Conservation (phyloP, 1,140 invertebrate species). For the Drosophila teissieri region DNA sequence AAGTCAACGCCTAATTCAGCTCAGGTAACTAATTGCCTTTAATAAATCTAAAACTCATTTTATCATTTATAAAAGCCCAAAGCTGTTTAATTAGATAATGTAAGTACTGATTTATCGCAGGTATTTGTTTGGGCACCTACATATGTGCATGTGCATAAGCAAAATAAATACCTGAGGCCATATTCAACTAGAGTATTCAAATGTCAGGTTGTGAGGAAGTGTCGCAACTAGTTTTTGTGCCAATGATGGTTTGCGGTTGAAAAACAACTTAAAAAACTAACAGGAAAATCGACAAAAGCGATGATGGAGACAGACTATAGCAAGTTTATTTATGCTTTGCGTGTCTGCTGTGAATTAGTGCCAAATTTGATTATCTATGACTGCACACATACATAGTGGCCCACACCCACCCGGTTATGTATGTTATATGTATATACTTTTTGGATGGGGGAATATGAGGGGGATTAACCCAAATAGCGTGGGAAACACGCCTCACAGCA, state of each 20-base stretch:
- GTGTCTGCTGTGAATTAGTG: constrained; percentile 82
- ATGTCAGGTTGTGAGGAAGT: constrained; percentile 19
- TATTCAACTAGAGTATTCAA: constrained; percentile 32
- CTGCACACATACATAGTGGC: constrained; percentile 50
- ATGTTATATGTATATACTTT: background rate
- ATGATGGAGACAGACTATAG: constrained; percentile 58
- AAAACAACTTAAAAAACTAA: constrained; percentile 47
- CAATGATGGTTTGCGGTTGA: constrained; percentile 53
- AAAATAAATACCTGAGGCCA: background rate
- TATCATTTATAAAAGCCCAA: background rate
- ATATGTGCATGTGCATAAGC: background rate
- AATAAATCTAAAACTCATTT: background rate
- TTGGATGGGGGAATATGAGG: background rate
- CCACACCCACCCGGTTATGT: constrained; percentile 8
- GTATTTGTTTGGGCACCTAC: background rate
- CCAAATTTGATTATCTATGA: constrained; percentile 83
- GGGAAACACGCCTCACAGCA: constrained; percentile 68
- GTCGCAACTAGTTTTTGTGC: constrained; percentile 32
- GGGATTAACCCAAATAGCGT: constrained; percentile 33
- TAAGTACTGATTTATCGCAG: constrained; percentile 8
- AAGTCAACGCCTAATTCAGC: no score
- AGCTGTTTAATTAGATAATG: constrained; percentile 1
- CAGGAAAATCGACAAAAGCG: constrained; percentile 49
- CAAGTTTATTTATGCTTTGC: constrained; percentile 82
- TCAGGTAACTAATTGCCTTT: background rate